Base-by-base conservation (phyloP, 2,888 invertebrate genomes). In the Dynastes tityus region DNA sequence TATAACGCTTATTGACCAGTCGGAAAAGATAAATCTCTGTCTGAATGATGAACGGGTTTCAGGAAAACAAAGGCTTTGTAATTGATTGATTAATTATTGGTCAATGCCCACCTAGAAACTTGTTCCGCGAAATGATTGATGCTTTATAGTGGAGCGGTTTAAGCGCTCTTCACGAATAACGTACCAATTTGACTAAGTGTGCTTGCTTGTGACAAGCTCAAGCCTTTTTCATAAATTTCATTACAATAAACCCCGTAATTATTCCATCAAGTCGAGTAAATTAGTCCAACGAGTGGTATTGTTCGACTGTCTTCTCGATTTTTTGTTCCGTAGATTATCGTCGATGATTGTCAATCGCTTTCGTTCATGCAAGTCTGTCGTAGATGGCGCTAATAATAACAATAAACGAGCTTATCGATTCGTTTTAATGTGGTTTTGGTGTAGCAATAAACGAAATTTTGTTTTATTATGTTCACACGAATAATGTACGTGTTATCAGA, bases 51-150 rank as follows among this genome's bases (percentile, higher is more conserved):
- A 81, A 79, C 80, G 79, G 78, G 76, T 77, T 81, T 79, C 78
- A 73, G 78, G 80, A 81, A 83, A 83, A 82, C 82, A 83, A 82
- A 82, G 82, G 80, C 80, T 81, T 82, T 82, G 83, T 81, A 83
- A 83, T 83, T 82, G 82, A 83, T 83, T 83, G 83, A 83, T 83
- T 83, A 83, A 83, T 83, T 82, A 81, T 80, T 82, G 82, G 81
- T 79, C 81, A 77, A 76, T 81, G 79, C 82, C 82, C 80, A 81
- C 81, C 73, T 81, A 82, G 82, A 78, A 82, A 83, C 80, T 82
- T 81, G 81, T 80, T 80, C 77, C 80, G 78, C 79, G 77, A 55
- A 75, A 81, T 83, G 83, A 83, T 83, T 83, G 83, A 83, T 83
- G 81, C 77, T 45, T 67, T 61, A 74, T 61, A 74, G 61, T 63